Percentiles rank a stretch among this genome's conserved stretches.
These are phyloP conservation scores for Tortricodes alternella DNA, from an alignment of 2,888 invertebrate genomes.

Conservation along the genomic window DNA sequence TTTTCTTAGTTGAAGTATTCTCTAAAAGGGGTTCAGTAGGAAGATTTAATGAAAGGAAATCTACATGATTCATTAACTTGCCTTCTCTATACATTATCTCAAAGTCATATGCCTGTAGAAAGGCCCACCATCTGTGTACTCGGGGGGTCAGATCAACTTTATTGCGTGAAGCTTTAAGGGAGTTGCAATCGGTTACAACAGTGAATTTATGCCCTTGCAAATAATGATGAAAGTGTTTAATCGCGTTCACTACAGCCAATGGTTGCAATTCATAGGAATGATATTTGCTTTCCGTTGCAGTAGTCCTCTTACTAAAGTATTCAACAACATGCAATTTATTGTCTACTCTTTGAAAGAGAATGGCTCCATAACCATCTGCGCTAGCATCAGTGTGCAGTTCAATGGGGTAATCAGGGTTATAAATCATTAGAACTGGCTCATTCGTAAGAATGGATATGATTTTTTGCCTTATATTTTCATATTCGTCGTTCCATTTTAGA, in stretches of 20 bases:
- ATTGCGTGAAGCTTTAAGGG: conserved; percentile 33
- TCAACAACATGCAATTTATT: conserved; percentile 17
- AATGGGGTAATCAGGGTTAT: conserved; percentile 28
- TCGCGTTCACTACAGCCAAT: conserved; percentile 36
- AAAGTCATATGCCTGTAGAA: conserved; percentile 34
- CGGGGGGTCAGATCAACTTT: conserved; percentile 32
- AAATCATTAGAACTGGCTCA: conserved; percentile 34
- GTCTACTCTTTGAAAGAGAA: conserved; percentile 31
- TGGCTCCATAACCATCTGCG: conserved; percentile 35
- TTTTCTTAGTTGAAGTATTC: no score
- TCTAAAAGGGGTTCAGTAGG: no score
- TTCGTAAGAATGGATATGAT: conserved; percentile 32
- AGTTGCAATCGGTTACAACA: conserved; percentile 38
- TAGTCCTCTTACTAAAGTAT: conserved; percentile 35
- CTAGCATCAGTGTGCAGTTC: conserved; percentile 41
- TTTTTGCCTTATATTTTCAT: conserved; percentile 32
- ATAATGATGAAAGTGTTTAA: conserved; percentile 38
- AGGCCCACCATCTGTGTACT: conserved; percentile 37
- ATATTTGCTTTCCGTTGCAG: conserved; percentile 32
- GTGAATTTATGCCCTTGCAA: conserved; percentile 35
- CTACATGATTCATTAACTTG: not conserved
- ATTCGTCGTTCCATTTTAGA: conserved; percentile 25
- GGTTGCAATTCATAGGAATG: conserved; percentile 40
- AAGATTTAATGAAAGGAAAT: not conserved
- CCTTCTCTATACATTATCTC: conserved; percentile 18